Evolutionary conservation across 2,113 vertebrate species (phyloP).

Genomic region (Cyanoliseus patagonus): DNA sequence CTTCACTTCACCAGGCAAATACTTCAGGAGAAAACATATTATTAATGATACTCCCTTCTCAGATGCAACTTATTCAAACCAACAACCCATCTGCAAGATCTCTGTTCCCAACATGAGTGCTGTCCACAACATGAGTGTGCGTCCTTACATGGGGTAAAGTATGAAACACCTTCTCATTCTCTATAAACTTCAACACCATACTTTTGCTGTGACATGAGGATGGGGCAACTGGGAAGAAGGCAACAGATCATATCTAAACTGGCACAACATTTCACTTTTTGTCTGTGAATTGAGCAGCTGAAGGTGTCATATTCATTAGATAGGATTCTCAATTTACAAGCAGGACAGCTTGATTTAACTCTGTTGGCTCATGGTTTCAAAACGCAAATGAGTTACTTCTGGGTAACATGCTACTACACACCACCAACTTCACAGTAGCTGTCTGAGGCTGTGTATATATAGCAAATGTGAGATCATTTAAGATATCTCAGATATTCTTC

Average conservation of each 20-base stretch:
- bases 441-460: not conserved
- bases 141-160: rapidly evolving
- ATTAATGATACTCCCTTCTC: not conserved
- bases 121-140: not conserved
- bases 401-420: not conserved
- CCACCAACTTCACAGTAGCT: not conserved
- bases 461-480: not conserved
- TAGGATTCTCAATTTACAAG: not conserved
- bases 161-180: not conserved
- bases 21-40: not conserved
- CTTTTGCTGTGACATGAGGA: not conserved
- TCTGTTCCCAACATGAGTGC: not conserved
- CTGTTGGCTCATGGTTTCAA: slow-evolving; percentile 25
- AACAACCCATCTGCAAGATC: not conserved
- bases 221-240: not conserved
- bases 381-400: slow-evolving; percentile 19
- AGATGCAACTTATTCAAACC: not conserved
- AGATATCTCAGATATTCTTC: not conserved
- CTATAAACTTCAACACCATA: not conserved
- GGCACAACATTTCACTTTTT: not conserved
- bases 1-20: not conserved
- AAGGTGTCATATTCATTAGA: not conserved
- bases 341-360: slow-evolving; percentile 38
- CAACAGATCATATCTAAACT: not conserved
- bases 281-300: not conserved